Conservation (phyloP, 2,888 invertebrate species). For the Stenodema calcarata region DNA sequence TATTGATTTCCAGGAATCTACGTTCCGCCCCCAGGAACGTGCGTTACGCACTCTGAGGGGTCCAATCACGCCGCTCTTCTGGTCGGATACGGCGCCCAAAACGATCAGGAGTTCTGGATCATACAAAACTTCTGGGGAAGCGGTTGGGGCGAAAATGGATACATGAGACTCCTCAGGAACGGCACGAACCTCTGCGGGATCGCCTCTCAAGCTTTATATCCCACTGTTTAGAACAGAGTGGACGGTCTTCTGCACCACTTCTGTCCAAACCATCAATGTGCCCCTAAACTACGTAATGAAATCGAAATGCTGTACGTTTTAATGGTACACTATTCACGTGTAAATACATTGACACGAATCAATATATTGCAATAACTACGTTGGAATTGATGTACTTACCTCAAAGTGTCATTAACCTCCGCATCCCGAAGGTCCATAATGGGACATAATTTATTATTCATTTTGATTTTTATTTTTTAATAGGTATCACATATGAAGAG, state of each 20-base stretch:
- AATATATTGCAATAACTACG: too few relatives aligned
- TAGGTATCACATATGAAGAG: too few relatives aligned
- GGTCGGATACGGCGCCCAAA: conserved; percentile 64
- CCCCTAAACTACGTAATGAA: too few relatives aligned
- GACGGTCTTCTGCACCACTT: background rate
- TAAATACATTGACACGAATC: too few relatives aligned
- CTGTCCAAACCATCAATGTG: too few relatives aligned
- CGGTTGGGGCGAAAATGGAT: conserved; percentile 64
- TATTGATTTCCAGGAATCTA: background rate
- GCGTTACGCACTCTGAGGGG: background rate
- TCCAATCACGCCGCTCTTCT: conserved; percentile 64
- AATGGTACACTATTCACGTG: too few relatives aligned
- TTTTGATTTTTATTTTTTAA: too few relatives aligned
- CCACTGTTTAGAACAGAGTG: conserved; percentile 55
- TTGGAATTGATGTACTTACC: too few relatives aligned
- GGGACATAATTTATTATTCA: too few relatives aligned
- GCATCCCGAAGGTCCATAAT: too few relatives aligned
- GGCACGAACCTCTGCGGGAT: conserved; percentile 64
- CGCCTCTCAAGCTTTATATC: conserved; percentile 63
- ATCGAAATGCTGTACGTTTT: too few relatives aligned
- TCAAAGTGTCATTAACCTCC: too few relatives aligned
- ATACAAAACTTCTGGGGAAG: conserved; percentile 65
- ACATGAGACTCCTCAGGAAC: conserved; percentile 63
- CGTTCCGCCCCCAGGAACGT: background rate
- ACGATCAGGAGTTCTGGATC: conserved; percentile 63